Percentiles rank a stretch among this genome's conserved stretches.
phyloP scores from a whole-genome alignment of 2,797 vertebrate genomes.

The Melanotaenia trifasciata region DNA sequence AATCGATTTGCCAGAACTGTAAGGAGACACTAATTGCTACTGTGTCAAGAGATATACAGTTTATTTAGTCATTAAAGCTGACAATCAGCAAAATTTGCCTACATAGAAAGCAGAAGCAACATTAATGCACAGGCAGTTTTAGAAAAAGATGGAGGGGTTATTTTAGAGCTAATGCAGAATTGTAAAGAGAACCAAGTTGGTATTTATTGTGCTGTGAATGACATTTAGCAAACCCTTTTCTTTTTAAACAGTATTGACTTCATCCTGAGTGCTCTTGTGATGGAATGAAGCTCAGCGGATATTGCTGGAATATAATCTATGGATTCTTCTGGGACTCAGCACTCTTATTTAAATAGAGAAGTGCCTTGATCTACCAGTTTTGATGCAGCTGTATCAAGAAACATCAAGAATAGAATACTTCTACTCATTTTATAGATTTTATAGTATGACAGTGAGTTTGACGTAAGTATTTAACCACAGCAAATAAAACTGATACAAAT shows the following conservation, averaged over 20 bases:
- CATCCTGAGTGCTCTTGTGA: not conserved
- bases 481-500: too few species aligned
- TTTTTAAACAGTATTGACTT: not conserved
- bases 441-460: not conserved
- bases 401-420: not conserved
- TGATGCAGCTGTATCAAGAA: not conserved
- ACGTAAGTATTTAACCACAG: not conserved
- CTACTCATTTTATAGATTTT: not conserved
- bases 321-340: not conserved
- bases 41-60: slow-evolving; percentile 20
- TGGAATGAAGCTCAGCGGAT: not conserved
- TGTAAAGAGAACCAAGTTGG: not conserved
- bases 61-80: slow-evolving; percentile 20
- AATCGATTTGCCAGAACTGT: slow-evolving; percentile 23
- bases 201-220: not conserved
- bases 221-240: not conserved
- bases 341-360: slow-evolving; percentile 21
- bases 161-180: not conserved
- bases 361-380: slow-evolving; percentile 7
- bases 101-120: slow-evolving; percentile 11
- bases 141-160: not conserved
- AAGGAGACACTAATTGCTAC: slow-evolving; percentile 8
- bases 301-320: slow-evolving; percentile 7
- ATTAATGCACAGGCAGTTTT: not conserved
- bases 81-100: not conserved